phyloP scores from a whole-genome alignment of 2,888 invertebrate species.

The Meiosimyza platycephala region DNA sequence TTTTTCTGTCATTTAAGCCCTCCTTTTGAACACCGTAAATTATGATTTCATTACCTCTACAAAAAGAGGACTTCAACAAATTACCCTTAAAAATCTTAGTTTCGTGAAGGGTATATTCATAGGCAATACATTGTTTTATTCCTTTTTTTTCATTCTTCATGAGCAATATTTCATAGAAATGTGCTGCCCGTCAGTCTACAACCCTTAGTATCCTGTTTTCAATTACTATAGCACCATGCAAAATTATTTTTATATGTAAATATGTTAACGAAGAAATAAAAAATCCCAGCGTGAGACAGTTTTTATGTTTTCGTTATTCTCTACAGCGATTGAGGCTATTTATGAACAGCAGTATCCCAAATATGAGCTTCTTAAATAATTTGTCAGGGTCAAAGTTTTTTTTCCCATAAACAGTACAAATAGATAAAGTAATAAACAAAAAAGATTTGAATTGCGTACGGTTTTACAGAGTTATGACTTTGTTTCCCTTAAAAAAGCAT shows the following conservation, averaged over 20 bases:
- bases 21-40: too few relatives aligned
- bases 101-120: not conserved
- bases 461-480: too few relatives aligned
- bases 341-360: not conserved
- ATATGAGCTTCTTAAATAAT: not conserved
- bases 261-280: constrained; percentile 21
- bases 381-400: not conserved
- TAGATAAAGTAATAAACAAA: too few relatives aligned
- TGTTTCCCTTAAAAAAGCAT: too few relatives aligned
- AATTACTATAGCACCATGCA: constrained; percentile 1
- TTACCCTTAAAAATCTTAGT: too few relatives aligned
- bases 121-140: not conserved
- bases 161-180: not conserved
- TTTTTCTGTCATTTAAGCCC: too few relatives aligned
- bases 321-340: constrained; percentile 11
- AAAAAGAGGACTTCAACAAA: too few relatives aligned
- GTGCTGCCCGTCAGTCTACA: not conserved
- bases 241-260: constrained; percentile 16
- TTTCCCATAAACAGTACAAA: too few relatives aligned
- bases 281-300: constrained; percentile 22
- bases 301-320: not conserved
- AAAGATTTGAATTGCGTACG: too few relatives aligned
- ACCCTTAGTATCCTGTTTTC: not conserved
- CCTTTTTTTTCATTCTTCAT: not conserved
- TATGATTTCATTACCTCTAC: too few relatives aligned